These are phyloP conservation scores for Anolis apletophallus DNA, from an alignment of 2,797 vertebrate species.

Conservation along the genomic window DNA sequence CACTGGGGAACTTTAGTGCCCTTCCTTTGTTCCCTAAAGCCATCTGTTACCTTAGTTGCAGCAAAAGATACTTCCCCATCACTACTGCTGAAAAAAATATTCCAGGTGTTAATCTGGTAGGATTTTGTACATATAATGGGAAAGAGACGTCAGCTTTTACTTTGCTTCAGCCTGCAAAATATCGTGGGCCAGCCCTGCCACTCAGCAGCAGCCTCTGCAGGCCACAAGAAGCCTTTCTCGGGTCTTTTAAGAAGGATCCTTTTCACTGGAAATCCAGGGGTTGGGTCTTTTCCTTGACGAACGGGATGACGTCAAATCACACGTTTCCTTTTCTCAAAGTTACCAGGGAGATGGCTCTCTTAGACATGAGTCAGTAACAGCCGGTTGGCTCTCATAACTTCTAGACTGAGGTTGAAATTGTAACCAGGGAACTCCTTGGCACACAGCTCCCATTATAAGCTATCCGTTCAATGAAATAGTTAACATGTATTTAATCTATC, in stretches of 20 bases:
- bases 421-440: neutral
- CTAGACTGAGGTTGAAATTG: neutral
- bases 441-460: neutral
- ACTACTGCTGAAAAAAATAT: too few relatives aligned
- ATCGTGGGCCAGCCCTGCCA: too few relatives aligned
- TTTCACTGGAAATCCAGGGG: neutral
- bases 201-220: neutral
- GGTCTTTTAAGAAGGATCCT: neutral
- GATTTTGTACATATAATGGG: too few relatives aligned
- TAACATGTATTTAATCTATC: neutral
- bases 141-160: too few relatives aligned
- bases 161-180: too few relatives aligned
- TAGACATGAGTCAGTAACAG: conserved; percentile 1
- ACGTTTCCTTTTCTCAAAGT: neutral
- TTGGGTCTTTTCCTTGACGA: neutral
- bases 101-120: too few relatives aligned
- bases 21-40: too few relatives aligned
- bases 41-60: too few relatives aligned
- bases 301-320: neutral
- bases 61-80: too few relatives aligned
- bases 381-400: neutral
- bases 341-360: neutral
- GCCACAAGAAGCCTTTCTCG: neutral
- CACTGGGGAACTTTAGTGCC: too few relatives aligned
- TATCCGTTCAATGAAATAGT: neutral